These are phyloP conservation scores for Aurelia sp. DNA, from an alignment of 30 jellyfish, hydroid and myxozoan genomes.

Conservation along the genomic window DNA sequence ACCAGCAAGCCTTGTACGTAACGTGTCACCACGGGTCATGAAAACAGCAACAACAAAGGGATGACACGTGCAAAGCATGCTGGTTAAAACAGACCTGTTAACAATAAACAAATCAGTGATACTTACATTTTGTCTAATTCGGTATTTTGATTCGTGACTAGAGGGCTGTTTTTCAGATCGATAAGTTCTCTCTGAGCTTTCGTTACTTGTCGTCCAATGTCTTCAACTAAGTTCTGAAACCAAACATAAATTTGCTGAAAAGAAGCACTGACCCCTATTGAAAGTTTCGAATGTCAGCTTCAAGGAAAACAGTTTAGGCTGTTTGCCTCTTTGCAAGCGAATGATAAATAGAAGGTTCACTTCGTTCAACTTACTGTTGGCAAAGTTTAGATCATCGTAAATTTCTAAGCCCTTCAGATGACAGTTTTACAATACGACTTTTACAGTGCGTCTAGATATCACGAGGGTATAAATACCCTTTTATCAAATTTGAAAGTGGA, in stretches of 20 bases:
- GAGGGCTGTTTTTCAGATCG: constrained; percentile 42
- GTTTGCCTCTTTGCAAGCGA: too few species aligned
- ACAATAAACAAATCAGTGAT: neutral
- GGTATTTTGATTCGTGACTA: constrained; percentile 44
- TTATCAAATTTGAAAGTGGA: neutral
- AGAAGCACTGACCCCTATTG: neutral
- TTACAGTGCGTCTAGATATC: too few species aligned
- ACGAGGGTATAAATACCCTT: neutral
- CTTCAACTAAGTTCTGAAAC: constrained; percentile 25
- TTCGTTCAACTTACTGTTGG: too few species aligned
- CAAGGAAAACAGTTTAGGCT: neutral
- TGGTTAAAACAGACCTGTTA: neutral
- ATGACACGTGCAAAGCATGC: neutral
- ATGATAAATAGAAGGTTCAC: too few species aligned
- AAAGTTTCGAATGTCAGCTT: neutral
- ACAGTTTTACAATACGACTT: neutral
- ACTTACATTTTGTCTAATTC: constrained; percentile 52
- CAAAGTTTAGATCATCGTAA: too few species aligned
- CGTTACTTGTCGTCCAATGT: constrained; percentile 25
- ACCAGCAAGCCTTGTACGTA: neutral
- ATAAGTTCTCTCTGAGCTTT: constrained; percentile 57
- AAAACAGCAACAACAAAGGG: neutral
- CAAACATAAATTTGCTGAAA: neutral
- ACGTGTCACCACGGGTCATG: neutral
- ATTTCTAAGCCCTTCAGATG: neutral